These are phyloP conservation scores for Peucedramus taeniatus DNA, from an alignment of 2,113 vertebrate genomes.

Conservation along the genomic window DNA sequence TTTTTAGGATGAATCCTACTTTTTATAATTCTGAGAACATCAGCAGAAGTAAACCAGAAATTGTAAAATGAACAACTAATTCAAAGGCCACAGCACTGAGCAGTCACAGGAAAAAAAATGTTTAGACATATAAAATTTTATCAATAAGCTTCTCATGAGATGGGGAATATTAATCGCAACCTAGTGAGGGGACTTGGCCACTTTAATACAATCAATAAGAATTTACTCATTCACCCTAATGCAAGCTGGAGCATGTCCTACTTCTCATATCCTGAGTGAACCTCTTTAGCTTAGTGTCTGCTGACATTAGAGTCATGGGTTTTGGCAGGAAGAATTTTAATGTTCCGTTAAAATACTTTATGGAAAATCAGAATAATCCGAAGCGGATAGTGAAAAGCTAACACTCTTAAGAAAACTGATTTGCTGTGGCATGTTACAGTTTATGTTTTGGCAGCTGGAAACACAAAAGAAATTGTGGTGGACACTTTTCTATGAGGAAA, in stretches of 20 bases:
- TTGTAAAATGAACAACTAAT: background rate
- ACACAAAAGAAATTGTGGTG: background rate
- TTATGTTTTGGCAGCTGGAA: background rate
- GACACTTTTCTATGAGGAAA: background rate
- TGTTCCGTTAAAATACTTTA: background rate
- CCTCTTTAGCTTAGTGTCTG: background rate
- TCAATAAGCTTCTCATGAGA: background rate
- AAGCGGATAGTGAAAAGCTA: background rate
- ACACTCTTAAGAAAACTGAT: background rate
- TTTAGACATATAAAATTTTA: background rate
- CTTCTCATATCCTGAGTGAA: constrained; percentile 1
- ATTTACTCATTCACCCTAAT: constrained; percentile 11
- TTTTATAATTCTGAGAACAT: background rate
- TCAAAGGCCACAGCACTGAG: background rate
- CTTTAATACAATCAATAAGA: background rate
- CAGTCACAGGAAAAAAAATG: background rate
- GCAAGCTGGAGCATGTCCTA: background rate
- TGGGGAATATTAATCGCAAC: background rate
- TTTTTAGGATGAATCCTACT: background rate
- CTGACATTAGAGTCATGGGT: background rate
- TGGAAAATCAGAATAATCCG: background rate
- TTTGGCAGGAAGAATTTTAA: background rate
- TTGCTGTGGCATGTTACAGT: background rate
- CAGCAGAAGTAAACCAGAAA: background rate
- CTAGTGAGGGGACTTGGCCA: background rate